Evolutionary conservation across 2,113 vertebrate genomes (phyloP).

Genomic region (Sapajus apella): DNA sequence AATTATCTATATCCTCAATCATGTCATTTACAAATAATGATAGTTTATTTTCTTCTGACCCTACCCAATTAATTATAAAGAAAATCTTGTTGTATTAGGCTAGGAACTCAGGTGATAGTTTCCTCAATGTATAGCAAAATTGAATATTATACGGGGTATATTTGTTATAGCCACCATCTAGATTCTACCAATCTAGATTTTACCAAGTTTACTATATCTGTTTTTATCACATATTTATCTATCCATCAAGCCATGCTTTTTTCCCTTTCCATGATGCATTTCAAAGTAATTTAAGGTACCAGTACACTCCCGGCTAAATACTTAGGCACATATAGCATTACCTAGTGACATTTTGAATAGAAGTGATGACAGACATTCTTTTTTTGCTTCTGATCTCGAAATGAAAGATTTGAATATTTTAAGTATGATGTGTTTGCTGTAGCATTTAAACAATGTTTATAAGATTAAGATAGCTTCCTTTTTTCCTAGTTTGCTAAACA

Average conservation of each 20-base stretch:
- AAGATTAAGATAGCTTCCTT: background rate
- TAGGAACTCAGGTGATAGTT: background rate
- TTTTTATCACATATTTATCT: background rate
- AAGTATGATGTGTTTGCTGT: background rate
- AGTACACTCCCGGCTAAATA: background rate
- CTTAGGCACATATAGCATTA: background rate
- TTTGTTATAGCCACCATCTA: background rate
- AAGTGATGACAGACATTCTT: background rate
- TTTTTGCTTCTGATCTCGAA: background rate
- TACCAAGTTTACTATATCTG: background rate
- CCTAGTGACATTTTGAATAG: background rate
- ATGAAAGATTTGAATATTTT: background rate
- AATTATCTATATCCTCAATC: background rate
- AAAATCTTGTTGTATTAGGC: background rate
- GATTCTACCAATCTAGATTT: background rate
- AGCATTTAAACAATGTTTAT: background rate
- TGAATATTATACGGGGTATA: background rate
- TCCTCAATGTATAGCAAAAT: background rate
- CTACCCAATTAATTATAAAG: background rate
- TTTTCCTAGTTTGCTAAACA: slow-evolving; percentile 1
- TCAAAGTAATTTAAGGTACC: background rate
- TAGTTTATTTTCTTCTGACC: background rate
- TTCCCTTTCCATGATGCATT: background rate
- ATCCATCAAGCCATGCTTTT: background rate
- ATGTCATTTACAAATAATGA: background rate